phyloP scores from a whole-genome alignment of 2,113 vertebrate species.

The Gymnobelideus leadbeateri region DNA sequence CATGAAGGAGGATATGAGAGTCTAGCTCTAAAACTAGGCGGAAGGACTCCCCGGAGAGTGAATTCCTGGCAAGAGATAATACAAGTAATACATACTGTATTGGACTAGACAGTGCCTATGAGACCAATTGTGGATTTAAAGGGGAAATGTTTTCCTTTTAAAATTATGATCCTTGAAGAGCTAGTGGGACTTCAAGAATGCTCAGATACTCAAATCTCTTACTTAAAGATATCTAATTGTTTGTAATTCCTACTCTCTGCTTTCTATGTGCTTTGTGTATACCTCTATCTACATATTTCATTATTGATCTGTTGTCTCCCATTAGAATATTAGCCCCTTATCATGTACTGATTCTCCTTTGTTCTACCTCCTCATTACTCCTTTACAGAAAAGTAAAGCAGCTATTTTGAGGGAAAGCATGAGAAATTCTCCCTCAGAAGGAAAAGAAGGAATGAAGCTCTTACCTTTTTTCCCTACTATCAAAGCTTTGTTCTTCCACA shows the following conservation, averaged over 20 bases:
- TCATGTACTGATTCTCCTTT: not conserved
- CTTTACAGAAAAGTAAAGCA: not conserved
- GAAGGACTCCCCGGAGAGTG: conserved; percentile 29
- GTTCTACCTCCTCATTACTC: not conserved
- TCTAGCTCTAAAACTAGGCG: conserved; percentile 49
- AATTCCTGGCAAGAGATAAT: not conserved
- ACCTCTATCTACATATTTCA: not conserved
- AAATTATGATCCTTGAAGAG: not conserved
- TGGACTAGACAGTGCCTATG: not conserved
- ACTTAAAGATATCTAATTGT: not conserved
- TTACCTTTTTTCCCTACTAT: not conserved
- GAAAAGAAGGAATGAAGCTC: not conserved
- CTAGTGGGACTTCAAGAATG: not conserved
- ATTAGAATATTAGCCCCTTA: not conserved
- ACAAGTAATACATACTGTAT: not conserved
- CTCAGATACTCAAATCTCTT: not conserved
- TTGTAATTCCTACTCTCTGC: not conserved
- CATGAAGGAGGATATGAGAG: not conserved
- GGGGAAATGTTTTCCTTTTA: not conserved
- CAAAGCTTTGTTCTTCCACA: not conserved
- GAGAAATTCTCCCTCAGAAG: not conserved
- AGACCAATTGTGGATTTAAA: not conserved
- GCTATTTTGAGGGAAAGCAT: not conserved
- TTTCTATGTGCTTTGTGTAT: not conserved
- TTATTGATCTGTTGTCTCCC: not conserved